Evolutionary conservation across 2,113 vertebrate species (phyloP).

Genomic region (Acrocephalus kingi): DNA sequence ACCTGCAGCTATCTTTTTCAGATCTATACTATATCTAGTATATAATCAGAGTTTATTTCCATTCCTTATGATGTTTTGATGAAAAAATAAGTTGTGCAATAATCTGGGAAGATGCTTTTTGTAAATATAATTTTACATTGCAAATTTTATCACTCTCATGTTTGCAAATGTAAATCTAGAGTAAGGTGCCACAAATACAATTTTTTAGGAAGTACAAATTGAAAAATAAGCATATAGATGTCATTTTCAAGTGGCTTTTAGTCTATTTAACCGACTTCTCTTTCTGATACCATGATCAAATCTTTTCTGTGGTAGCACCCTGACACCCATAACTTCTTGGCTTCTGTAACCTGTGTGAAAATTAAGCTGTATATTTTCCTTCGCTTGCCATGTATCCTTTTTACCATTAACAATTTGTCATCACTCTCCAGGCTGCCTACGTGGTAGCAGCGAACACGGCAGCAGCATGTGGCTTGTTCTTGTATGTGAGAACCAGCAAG

Average conservation of each 20-base stretch:
- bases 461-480: neutral
- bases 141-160: neutral
- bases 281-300: neutral
- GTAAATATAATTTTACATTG: neutral
- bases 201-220: neutral
- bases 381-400: neutral
- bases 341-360: slow-evolving; percentile 6
- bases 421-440: neutral
- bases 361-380: neutral
- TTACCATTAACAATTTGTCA: slow-evolving; percentile 17
- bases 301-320: neutral
- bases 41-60: neutral
- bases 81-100: neutral
- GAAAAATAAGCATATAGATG: neutral
- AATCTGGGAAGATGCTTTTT: neutral
- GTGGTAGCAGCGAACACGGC: slow-evolving; percentile 4
- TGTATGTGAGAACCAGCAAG: neutral
- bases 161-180: neutral
- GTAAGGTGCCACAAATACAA: neutral
- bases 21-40: neutral
- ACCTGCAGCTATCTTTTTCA: neutral
- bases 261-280: neutral
- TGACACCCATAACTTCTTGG: neutral
- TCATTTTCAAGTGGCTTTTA: neutral
- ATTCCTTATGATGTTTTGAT: neutral